Conservation (phyloP, 2,113 vertebrate genomes). For the Labeo rohita region DNA sequence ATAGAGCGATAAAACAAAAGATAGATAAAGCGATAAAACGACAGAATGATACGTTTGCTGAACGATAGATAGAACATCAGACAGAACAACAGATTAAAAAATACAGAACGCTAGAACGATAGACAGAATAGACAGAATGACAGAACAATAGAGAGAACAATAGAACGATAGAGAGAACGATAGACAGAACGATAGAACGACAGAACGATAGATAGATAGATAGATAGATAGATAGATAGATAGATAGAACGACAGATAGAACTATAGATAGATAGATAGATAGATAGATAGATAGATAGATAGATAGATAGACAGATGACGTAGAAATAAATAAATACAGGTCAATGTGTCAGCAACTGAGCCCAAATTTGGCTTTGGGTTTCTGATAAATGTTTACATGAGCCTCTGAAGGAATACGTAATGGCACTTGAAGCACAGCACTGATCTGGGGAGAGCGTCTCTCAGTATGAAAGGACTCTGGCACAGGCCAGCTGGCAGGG, state of each 20-base stretch:
- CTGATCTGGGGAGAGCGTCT: slow-evolving; percentile 16
- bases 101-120: not conserved
- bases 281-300: not conserved
- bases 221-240: not conserved
- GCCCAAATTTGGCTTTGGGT: not conserved
- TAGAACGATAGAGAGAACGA: not conserved
- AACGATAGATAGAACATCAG: not conserved
- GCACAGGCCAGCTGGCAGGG: slow-evolving; percentile 36
- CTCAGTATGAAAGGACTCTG: slow-evolving; percentile 23
- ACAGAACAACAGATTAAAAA: not conserved
- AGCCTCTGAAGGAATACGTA: not conserved
- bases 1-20: not conserved
- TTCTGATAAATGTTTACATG: slow-evolving; percentile 11
- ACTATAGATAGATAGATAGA: not conserved
- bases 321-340: slow-evolving; percentile 10
- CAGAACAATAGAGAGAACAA: not conserved
- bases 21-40: not conserved
- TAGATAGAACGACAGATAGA: not conserved
- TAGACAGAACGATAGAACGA: not conserved
- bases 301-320: not conserved
- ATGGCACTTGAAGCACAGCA: slow-evolving; percentile 4
- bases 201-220: not conserved
- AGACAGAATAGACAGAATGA: not conserved
- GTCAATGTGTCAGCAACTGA: slow-evolving; percentile 29
- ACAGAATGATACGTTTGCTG: too few relatives aligned